These are phyloP conservation scores for Leucozona laternaria DNA, from an alignment of 2,888 invertebrate species.

Conservation along the genomic window DNA sequence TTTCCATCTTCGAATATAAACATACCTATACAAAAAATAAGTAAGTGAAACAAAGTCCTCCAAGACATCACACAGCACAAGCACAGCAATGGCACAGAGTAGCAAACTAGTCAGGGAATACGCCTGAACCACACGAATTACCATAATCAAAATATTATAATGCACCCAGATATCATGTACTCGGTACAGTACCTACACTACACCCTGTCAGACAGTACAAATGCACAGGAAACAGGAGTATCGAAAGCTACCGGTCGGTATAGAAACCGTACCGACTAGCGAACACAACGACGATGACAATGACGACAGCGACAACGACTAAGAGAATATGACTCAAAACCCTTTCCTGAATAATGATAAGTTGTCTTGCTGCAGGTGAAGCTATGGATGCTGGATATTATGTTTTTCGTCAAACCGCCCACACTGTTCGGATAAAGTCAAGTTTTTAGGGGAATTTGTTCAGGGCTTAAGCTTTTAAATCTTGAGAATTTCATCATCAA, in stretches of 20 bases:
- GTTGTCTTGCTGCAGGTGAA: constrained; percentile 30
- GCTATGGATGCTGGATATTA: constrained; percentile 7
- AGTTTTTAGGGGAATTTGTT: not conserved
- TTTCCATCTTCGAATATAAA: constrained; percentile 11
- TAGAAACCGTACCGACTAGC: not conserved
- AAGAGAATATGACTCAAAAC: constrained; percentile 39
- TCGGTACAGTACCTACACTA: not conserved
- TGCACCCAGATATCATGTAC: constrained; percentile 61
- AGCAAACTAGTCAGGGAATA: constrained; percentile 12
- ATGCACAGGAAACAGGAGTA: constrained; percentile 59
- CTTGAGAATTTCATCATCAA: not conserved
- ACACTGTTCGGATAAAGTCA: not conserved
- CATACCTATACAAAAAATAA: not conserved
- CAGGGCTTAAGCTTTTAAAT: not conserved
- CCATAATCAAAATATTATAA: constrained; percentile 73
- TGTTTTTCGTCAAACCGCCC: constrained; percentile 14
- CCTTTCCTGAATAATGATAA: constrained; percentile 66
- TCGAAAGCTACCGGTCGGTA: not conserved
- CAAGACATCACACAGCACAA: not conserved
- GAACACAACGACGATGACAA: not conserved
- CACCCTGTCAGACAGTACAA: constrained; percentile 57
- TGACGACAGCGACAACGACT: not conserved
- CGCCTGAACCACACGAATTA: constrained; percentile 40
- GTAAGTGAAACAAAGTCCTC: not conserved
- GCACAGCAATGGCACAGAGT: not conserved